Conservation (phyloP, 2,888 invertebrate genomes). For the Erebia palarica region DNA sequence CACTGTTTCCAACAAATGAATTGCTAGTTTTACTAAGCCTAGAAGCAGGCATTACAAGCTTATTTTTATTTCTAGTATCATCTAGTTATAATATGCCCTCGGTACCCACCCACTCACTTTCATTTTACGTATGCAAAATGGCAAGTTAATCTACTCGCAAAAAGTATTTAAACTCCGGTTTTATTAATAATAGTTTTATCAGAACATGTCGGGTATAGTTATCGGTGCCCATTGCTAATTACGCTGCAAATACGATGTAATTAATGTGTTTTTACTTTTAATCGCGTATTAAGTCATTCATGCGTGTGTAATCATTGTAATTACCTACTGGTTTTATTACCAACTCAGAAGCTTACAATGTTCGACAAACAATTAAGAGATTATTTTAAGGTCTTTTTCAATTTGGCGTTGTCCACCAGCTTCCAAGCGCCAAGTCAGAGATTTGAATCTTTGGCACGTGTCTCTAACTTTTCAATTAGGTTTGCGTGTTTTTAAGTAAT, state of each 20-base stretch:
- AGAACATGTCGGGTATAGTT: not conserved
- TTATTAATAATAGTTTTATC: constrained; percentile 18
- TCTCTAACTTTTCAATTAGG: too few species aligned
- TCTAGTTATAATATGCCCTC: too few species aligned
- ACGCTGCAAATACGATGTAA: constrained; percentile 22
- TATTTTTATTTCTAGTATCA: too few species aligned
- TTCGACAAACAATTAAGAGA: constrained; percentile 1
- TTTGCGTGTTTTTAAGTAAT: too few species aligned
- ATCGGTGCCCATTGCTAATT: constrained; percentile 18
- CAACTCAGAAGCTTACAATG: constrained; percentile 7
- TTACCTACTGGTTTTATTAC: constrained; percentile 3
- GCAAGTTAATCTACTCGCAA: not conserved
- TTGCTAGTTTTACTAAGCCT: too few species aligned
- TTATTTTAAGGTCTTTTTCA: constrained; percentile 8
- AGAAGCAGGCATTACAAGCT: too few species aligned
- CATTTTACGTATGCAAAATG: not conserved
- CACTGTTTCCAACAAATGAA: too few species aligned
- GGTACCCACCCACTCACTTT: not conserved
- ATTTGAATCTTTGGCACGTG: too few species aligned
- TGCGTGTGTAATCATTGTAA: constrained; percentile 17
- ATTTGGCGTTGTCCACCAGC: not conserved
- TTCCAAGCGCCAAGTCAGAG: too few species aligned
- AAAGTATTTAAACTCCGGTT: constrained; percentile 8
- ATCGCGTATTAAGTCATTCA: constrained; percentile 28
- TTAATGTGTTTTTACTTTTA: constrained; percentile 23